Conservation (phyloP, 2,888 invertebrate species). For the Lottia gigantea region DNA sequence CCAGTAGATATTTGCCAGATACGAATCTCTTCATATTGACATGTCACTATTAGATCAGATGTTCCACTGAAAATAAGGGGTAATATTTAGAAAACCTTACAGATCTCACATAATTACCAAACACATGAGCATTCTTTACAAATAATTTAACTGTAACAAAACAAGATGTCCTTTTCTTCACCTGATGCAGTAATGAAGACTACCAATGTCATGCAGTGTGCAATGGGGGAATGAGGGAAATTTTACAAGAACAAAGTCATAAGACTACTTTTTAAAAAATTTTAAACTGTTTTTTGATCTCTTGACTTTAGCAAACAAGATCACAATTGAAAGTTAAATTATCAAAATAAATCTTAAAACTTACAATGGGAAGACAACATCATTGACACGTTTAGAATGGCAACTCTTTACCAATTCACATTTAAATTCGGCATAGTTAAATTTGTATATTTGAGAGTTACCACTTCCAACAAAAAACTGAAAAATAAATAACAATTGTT, state of each 20-base stretch:
- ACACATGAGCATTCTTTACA: too few species aligned
- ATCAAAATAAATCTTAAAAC: slow-evolving; percentile 43
- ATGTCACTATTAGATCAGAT: slow-evolving; percentile 88
- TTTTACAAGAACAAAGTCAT: too few species aligned
- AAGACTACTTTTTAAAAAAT: too few species aligned
- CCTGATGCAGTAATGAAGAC: too few species aligned
- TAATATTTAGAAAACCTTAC: neutral
- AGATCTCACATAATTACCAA: too few species aligned
- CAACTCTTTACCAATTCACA: slow-evolving; percentile 82
- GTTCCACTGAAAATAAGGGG: slow-evolving; percentile 58
- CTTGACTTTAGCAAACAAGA: too few species aligned
- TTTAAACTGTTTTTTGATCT: too few species aligned
- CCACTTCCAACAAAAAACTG: slow-evolving; percentile 81
- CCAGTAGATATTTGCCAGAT: slow-evolving; percentile 84
- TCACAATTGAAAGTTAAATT: neutral
- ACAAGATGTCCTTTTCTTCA: too few species aligned
- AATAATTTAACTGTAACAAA: too few species aligned
- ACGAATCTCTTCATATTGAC: slow-evolving; percentile 84
- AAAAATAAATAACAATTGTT: slow-evolving; percentile 25
- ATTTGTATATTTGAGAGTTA: slow-evolving; percentile 83
- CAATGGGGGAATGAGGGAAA: too few species aligned
- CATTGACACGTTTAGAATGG: slow-evolving; percentile 83
- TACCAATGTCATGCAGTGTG: too few species aligned
- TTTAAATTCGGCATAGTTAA: slow-evolving; percentile 77
- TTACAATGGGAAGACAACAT: slow-evolving; percentile 86